Conservation (phyloP, 2,888 invertebrate genomes). For the Eupithecia exiguata region DNA sequence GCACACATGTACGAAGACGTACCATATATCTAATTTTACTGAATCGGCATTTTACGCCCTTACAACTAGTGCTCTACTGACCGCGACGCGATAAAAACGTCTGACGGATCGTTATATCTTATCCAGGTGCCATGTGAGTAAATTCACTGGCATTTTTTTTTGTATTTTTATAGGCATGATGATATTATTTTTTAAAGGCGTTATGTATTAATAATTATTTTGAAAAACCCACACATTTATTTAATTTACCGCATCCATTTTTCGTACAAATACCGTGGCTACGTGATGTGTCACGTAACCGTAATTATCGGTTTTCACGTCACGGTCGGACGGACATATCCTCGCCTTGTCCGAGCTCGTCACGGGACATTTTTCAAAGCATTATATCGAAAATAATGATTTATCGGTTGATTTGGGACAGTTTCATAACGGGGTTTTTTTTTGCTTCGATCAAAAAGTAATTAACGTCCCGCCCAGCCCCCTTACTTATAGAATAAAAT, state of each 20-base stretch:
- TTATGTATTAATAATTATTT: not conserved
- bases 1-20: too few relatives aligned
- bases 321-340: not conserved
- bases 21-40: too few relatives aligned
- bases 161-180: not conserved
- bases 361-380: not conserved
- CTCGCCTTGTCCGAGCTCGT: not conserved
- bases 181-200: not conserved
- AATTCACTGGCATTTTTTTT: not conserved
- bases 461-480: not conserved
- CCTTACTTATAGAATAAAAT: not conserved
- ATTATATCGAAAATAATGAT: not conserved
- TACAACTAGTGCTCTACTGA: too few relatives aligned
- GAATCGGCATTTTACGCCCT: too few relatives aligned
- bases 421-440: not conserved
- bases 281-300: conserved; percentile 1
- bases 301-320: not conserved
- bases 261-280: not conserved
- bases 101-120: too few relatives aligned
- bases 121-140: not conserved
- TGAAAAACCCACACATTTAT: too few relatives aligned
- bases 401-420: not conserved
- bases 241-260: not conserved
- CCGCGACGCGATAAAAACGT: too few relatives aligned
- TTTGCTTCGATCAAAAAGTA: not conserved